Conservation (phyloP, 2,113 vertebrate genomes). For the Lasiurus cinereus region DNA sequence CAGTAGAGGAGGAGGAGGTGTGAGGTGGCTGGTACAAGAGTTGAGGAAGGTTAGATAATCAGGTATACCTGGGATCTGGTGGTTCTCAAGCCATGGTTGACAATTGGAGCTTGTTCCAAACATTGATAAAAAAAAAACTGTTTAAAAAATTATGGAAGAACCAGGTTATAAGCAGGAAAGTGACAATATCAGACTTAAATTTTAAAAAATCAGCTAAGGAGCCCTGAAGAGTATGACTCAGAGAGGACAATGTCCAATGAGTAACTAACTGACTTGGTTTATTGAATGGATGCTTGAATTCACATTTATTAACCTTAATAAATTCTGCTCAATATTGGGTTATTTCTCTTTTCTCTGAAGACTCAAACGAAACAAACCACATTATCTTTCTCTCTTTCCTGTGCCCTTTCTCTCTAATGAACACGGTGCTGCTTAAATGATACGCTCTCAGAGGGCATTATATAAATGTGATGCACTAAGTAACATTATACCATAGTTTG, state of each 20-base stretch:
- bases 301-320: neutral
- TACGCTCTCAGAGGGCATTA: neutral
- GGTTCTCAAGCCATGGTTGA: neutral
- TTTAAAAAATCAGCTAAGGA: neutral
- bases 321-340: neutral
- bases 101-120: neutral
- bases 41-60: neutral
- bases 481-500: neutral
- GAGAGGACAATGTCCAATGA: neutral
- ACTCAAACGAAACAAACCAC: neutral
- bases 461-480: neutral
- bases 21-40: neutral
- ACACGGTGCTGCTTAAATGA: neutral
- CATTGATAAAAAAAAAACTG: neutral
- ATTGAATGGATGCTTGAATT: neutral
- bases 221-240: neutral
- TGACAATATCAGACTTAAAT: neutral
- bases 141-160: neutral
- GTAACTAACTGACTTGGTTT: neutral
- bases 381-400: neutral
- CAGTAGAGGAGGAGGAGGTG: neutral
- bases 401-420: neutral
- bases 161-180: neutral
- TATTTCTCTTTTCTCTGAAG: neutral
- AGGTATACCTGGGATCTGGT: neutral